A percentile compares a stretch with the other conserved stretches of the same genome.
phyloP scores from a whole-genome alignment of 2,113 vertebrate genomes.

The Artemisiospiza belli region DNA sequence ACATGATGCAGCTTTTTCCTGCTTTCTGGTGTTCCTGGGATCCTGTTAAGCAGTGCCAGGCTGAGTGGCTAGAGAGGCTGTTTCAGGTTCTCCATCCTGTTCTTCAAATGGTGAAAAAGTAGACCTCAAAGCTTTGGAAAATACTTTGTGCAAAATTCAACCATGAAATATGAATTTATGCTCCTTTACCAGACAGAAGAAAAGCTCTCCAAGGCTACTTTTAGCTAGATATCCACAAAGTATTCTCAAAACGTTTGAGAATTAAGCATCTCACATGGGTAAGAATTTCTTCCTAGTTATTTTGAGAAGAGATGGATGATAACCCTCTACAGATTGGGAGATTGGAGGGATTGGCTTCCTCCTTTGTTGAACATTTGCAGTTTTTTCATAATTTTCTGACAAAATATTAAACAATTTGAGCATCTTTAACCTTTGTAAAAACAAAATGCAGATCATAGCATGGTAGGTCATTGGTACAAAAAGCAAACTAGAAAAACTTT shows the following conservation, averaged over 20 bases:
- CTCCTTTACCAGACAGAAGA: background rate
- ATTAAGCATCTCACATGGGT: background rate
- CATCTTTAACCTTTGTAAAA: background rate
- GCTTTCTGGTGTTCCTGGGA: conserved; percentile 2
- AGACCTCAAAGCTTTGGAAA: conserved; percentile 49
- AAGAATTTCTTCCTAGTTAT: background rate
- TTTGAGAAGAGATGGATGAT: background rate
- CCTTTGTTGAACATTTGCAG: background rate
- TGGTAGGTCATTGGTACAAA: background rate
- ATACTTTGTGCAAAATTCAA: conserved; percentile 44
- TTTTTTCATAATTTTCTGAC: background rate
- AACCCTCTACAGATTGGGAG: background rate
- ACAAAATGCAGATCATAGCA: background rate
- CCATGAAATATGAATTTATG: conserved; percentile 30
- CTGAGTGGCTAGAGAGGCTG: conserved; percentile 7
- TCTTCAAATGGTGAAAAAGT: conserved; percentile 55
- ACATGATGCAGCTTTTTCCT: background rate
- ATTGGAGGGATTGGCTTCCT: background rate
- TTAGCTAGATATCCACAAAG: background rate
- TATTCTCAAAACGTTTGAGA: background rate
- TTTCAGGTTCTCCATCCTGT: conserved; percentile 49
- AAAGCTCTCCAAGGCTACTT: background rate
- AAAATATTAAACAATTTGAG: background rate
- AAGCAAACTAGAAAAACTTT: background rate
- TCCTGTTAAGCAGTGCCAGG: conserved; percentile 27